phyloP scores from a whole-genome alignment of 2,113 vertebrate species.

The Empidonax alnorum region DNA sequence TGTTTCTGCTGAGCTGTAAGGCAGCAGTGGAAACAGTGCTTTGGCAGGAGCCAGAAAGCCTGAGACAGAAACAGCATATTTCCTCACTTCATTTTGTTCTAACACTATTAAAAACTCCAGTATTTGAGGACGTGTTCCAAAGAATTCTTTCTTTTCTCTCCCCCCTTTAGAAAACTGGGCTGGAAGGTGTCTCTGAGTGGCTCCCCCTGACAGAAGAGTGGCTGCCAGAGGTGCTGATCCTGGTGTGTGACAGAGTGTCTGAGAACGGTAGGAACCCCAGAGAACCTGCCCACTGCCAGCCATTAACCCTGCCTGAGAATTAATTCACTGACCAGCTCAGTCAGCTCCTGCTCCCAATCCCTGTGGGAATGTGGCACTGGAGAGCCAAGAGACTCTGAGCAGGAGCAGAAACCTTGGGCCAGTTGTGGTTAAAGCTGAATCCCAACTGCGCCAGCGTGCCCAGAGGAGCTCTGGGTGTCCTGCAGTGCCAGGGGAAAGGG shows the following conservation, averaged over 20 bases:
- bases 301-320: background rate
- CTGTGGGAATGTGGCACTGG: background rate
- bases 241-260: conserved; percentile 91
- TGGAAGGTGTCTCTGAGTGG: conserved; percentile 87
- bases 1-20: background rate
- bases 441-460: background rate
- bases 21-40: background rate
- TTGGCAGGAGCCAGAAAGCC: background rate
- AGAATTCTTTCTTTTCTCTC: background rate
- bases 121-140: background rate
- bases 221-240: conserved; percentile 92
- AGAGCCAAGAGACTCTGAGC: background rate
- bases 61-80: background rate
- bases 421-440: background rate
- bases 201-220: conserved; percentile 89
- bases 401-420: background rate
- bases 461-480: background rate
- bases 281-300: background rate
- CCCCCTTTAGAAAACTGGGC: conserved; percentile 82
- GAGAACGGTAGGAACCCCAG: conserved; percentile 81
- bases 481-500: background rate
- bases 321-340: background rate
- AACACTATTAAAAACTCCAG: background rate
- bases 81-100: background rate
- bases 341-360: background rate